Percentiles rank a stretch among this genome's conserved stretches.
Conservation (phyloP, 2,797 vertebrate species). For the Pangasius macronema region DNA sequence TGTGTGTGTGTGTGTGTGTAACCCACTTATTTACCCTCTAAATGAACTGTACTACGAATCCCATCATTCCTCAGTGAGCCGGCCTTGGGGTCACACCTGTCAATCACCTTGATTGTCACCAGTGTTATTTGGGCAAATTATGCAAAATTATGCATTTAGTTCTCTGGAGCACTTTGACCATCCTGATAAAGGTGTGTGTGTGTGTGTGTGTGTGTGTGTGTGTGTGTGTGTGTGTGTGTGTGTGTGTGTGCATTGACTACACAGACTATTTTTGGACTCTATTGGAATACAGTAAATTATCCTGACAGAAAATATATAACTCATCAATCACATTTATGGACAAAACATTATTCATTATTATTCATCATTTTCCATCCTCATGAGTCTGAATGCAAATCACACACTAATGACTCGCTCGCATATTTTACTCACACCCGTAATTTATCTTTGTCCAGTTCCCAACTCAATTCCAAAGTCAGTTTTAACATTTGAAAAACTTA, state of each 20-base stretch:
- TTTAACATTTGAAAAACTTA: background rate
- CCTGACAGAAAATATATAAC: conserved; percentile 46
- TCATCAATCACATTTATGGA: conserved; percentile 53
- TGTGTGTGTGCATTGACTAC: conserved; percentile 30
- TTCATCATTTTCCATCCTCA: conserved; percentile 43
- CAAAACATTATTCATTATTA: conserved; percentile 51
- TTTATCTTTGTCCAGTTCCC: conserved; percentile 22
- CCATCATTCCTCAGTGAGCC: conserved; percentile 41
- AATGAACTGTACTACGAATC: conserved; percentile 48
- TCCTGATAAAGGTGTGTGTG: background rate
- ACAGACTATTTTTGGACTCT: conserved; percentile 42
- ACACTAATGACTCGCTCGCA: conserved; percentile 39
- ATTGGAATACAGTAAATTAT: conserved; percentile 57
- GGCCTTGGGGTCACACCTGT: conserved; percentile 29
- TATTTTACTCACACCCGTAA: conserved; percentile 6
- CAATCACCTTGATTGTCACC: background rate
- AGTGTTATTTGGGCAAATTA: background rate
- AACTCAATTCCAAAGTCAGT: background rate
- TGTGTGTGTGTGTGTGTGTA: background rate
- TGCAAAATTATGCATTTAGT: background rate
- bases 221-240: background rate
- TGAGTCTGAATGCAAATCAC: conserved; percentile 41
- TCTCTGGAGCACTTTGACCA: background rate
- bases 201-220: background rate
- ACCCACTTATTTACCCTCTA: conserved; percentile 26